Percentiles rank a stretch among this genome's conserved stretches.
Evolutionary conservation across 23 tunicate genomes (phyloP).

Genomic region (Halocynthia roretzi): DNA sequence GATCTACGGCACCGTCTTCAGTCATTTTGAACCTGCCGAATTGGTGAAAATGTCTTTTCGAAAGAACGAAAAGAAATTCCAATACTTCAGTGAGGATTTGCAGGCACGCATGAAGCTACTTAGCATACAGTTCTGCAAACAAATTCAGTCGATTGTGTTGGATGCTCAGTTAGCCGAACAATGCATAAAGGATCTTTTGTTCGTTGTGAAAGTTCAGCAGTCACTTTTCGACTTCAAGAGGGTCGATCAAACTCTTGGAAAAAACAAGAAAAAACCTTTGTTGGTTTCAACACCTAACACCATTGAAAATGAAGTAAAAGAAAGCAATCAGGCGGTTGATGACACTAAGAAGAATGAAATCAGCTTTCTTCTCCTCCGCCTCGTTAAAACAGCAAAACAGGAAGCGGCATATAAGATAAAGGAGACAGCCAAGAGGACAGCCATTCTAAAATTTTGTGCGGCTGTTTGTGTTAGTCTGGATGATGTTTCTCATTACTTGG

Average conservation of each 20-base stretch:
- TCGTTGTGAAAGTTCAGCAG: slow-evolving; percentile 28
- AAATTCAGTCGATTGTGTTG: slow-evolving; percentile 24
- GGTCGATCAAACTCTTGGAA: not conserved
- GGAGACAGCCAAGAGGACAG: slow-evolving; percentile 40
- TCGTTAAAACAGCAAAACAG: slow-evolving; percentile 14
- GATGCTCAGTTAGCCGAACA: slow-evolving; percentile 54
- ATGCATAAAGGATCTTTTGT: slow-evolving; percentile 55
- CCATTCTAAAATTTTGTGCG: slow-evolving; percentile 66
- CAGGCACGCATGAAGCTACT: slow-evolving; percentile 30
- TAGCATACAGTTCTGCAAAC: slow-evolving; percentile 27
- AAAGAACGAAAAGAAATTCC: not conserved
- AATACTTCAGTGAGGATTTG: slow-evolving; percentile 32
- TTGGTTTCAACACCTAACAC: too few species aligned
- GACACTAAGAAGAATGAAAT: slow-evolving; percentile 1
- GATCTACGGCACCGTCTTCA: slow-evolving; percentile 52
- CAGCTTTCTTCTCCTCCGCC: slow-evolving; percentile 21
- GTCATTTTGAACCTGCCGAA: slow-evolving; percentile 37
- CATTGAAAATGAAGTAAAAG: not conserved
- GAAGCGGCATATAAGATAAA: slow-evolving; percentile 54
- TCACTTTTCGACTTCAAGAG: not conserved
- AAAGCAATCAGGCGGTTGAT: slow-evolving; percentile 1
- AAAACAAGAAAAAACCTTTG: too few species aligned
- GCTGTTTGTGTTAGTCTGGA: slow-evolving; percentile 36
- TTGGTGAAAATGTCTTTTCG: not conserved
- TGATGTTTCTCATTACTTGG: slow-evolving; percentile 19